Percentiles rank a stretch among this genome's conserved stretches.
Evolutionary conservation across 1,140 invertebrate species (phyloP).

Genomic region (Schlechtendalia chinensis): DNA sequence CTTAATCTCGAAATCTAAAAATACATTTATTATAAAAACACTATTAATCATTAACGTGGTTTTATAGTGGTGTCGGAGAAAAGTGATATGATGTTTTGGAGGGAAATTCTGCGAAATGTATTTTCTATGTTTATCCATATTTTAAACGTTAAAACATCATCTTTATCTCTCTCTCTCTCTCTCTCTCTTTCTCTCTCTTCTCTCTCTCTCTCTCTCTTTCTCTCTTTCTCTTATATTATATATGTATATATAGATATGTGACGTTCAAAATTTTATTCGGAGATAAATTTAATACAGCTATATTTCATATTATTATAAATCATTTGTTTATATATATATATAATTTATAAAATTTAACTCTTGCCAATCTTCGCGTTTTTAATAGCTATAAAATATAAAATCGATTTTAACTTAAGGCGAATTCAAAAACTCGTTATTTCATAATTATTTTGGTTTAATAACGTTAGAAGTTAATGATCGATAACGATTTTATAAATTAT

Average conservation of each 20-base stretch:
- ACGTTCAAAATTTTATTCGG: no score
- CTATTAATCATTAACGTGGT: neutral
- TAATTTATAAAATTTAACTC: no score
- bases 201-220: no score
- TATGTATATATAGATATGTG: no score
- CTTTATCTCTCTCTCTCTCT: no score
- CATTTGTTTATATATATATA: no score
- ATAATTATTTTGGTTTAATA: no score
- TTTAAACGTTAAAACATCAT: neutral
- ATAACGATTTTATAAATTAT: no score
- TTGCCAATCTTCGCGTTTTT: neutral
- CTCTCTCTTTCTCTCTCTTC: no score
- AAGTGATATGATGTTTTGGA: neutral
- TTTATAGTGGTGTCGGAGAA: neutral
- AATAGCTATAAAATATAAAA: neutral
- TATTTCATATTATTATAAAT: no score
- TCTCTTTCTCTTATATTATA: neutral
- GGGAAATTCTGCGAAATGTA: neutral
- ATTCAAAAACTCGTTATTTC: neutral
- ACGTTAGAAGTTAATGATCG: no score
- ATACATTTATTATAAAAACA: neutral
- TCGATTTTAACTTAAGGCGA: neutral
- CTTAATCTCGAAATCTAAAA: slow-evolving; percentile 15
- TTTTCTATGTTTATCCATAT: neutral
- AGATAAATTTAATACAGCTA: no score